Evolutionary conservation across 2,113 vertebrate species (phyloP).

Genomic region (Bubo blakistoni): DNA sequence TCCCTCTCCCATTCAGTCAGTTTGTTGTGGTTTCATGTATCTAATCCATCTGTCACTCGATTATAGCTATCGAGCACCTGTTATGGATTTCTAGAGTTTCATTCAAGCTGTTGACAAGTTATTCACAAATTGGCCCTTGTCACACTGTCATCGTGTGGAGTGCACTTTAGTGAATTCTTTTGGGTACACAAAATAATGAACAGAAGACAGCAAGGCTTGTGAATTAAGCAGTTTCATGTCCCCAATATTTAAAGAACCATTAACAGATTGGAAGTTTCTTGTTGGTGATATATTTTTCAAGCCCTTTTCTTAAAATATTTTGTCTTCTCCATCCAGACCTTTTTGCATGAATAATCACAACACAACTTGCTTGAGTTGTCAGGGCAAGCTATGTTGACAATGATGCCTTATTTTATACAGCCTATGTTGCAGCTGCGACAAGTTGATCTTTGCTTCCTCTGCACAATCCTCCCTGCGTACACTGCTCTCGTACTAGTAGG

Average conservation of each 20-base stretch:
- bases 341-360: constrained; percentile 16
- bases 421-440: constrained; percentile 12
- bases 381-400: constrained; percentile 14
- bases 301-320: constrained; percentile 49
- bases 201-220: constrained; percentile 50
- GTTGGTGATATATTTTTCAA: constrained; percentile 6
- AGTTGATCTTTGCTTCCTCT: background rate
- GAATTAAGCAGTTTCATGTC: constrained; percentile 44
- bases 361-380: constrained; percentile 20
- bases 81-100: constrained; percentile 71
- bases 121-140: constrained; percentile 73
- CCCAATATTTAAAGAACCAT: background rate
- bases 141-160: constrained; percentile 64
- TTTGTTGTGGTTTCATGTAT: constrained; percentile 73
- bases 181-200: constrained; percentile 69
- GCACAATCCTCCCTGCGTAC: background rate
- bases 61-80: constrained; percentile 72
- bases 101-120: constrained; percentile 73
- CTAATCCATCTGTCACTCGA: constrained; percentile 75
- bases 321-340: background rate
- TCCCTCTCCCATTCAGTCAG: constrained; percentile 67
- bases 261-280: constrained; percentile 45
- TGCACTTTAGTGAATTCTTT: constrained; percentile 69
- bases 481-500: background rate
- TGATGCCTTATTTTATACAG: background rate